phyloP scores from a whole-genome alignment of 2,888 invertebrate genomes.

The Eudasyphora cyanicolor region DNA sequence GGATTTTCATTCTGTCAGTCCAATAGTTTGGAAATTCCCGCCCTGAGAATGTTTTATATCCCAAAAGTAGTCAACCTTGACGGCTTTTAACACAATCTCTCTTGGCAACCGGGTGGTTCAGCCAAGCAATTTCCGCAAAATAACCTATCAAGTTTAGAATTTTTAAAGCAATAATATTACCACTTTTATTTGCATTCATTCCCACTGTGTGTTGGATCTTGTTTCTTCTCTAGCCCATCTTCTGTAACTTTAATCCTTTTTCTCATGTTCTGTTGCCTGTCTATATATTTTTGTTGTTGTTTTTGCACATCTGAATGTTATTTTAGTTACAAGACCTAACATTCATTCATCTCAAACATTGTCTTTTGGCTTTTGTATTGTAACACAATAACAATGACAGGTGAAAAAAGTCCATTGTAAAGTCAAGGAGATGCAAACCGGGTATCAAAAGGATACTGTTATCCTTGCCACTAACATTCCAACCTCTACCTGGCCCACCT shows the following conservation, averaged over 20 bases:
- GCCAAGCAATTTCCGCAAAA: no score
- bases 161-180: no score
- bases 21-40: no score
- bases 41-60: no score
- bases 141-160: no score
- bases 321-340: neutral
- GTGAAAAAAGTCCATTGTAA: slow-evolving; percentile 46
- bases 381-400: slow-evolving; percentile 54
- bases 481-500: no score
- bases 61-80: no score
- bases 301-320: neutral
- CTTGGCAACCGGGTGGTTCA: no score
- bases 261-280: neutral
- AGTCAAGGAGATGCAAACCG: slow-evolving; percentile 36
- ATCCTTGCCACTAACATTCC: neutral
- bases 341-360: neutral
- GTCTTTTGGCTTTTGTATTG: slow-evolving; percentile 37
- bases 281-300: neutral
- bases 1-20: no score
- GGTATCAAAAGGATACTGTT: neutral
- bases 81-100: no score
- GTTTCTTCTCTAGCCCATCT: neutral
- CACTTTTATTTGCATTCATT: no score
- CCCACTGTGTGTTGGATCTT: no score
- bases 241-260: slow-evolving; percentile 3